Percentiles rank a stretch among this genome's conserved stretches.
Evolutionary conservation across 2,888 invertebrate genomes (phyloP).

Genomic region (Hedychridium roseum): DNA sequence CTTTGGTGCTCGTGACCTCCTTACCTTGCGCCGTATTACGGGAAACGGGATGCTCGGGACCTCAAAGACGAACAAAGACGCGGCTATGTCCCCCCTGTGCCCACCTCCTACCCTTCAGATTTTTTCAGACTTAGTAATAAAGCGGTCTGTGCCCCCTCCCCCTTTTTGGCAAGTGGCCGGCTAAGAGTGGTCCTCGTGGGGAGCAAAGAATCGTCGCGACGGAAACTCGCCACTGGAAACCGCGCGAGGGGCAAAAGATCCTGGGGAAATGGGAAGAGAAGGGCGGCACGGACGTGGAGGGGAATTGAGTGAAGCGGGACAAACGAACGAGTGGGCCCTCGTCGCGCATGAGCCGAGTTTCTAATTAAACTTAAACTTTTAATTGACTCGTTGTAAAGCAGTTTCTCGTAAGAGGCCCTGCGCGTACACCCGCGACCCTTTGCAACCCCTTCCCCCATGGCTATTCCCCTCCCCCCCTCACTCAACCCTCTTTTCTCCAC

Average conservation of each 20-base stretch:
- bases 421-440: conserved; percentile 26
- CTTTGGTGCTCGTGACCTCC: too few species aligned
- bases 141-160: too few species aligned
- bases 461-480: conserved; percentile 18
- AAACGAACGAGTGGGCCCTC: conserved; percentile 10
- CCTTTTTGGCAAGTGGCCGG: conserved; percentile 11
- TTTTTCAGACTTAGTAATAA: too few species aligned
- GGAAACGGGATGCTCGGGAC: too few species aligned
- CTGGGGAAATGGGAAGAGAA: conserved; percentile 16
- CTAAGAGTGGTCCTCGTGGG: conserved; percentile 22
- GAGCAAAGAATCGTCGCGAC: conserved; percentile 28
- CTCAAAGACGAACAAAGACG: too few species aligned
- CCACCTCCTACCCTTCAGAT: conserved; percentile 11
- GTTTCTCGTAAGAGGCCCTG: conserved; percentile 45
- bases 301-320: conserved; percentile 3
- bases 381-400: conserved; percentile 61
- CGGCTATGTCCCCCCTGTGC: conserved; percentile 11
- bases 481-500: conserved; percentile 1
- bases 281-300: conserved; percentile 4
- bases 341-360: conserved; percentile 47
- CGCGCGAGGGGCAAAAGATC: conserved; percentile 19
- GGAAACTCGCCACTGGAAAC: conserved; percentile 25
- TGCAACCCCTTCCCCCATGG: conserved; percentile 14
- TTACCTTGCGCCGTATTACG: too few species aligned
- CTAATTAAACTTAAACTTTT: conserved; percentile 63